Evolutionary conservation across 2,888 invertebrate species (phyloP), one percentile per base, ranked within the genome.

Genomic region (Lepidocyrtoides sp.): DNA sequence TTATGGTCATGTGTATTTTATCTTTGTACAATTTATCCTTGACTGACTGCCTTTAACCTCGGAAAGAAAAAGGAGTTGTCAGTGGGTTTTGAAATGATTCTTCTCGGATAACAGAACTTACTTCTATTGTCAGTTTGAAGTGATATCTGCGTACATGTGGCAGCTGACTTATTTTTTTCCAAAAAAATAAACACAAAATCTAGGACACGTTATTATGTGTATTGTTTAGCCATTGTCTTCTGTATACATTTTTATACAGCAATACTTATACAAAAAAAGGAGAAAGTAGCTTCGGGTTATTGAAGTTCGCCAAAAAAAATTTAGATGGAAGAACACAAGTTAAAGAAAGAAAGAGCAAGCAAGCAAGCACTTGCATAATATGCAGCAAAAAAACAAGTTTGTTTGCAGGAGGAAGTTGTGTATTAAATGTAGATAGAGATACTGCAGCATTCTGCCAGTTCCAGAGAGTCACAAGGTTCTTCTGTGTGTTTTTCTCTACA

Each of bases 391-490:
- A n/a, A n/a, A 57, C 14, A 29, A 69, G 69, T 69, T 69, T 23
- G 26, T 26, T 69, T 2, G 29, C n/a, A n/a, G 29, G 32, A 17
- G 26, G 36, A 17, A 69, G 32, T 32, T 26, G 63, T 63, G 29
- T 14, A 2, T 29, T 63, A 29, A 63, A 69, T 63, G 57, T n/a
- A 29, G 14, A 69, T 36, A 41, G n/a, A 17, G 32, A 17, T 17
- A 17, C 41, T 36, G 87, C 77, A 77, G 87, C 88, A 81, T 29
- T 66, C 79, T 54, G 69, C 69, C 26, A 48, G 26, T 51, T 77
- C 77, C 48, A 17, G n/a, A n/a, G 23, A 77, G 26, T 77, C 54
- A 29, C 29, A 48, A 48, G 41, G 41, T 41, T 20, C 41, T n/a
- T n/a, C n/a, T 8, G 48, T 12, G 17, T 54, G 54, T 17, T 54